Conservation (phyloP, 1,140 invertebrate species). For the Drosophila kikkawai region DNA sequence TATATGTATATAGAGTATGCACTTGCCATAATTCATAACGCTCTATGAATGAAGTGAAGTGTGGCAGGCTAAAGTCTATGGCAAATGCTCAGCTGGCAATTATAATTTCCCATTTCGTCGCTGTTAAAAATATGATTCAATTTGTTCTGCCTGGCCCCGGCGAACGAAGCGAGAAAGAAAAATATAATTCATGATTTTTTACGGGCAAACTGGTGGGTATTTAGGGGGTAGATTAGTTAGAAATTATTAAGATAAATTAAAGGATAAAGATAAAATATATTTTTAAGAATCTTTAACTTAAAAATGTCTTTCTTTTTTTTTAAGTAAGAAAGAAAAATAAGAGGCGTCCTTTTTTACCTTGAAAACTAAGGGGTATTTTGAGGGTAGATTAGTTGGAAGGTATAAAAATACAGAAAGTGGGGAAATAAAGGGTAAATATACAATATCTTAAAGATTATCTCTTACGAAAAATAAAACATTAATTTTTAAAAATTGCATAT, state of each 20-base stretch:
- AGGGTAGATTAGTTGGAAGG: too few species aligned
- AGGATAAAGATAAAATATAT: background rate
- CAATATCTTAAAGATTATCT: too few species aligned
- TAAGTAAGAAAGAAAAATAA: too few species aligned
- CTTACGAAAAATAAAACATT: too few species aligned
- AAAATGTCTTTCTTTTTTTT: background rate
- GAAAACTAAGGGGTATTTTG: too few species aligned
- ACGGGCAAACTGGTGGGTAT: background rate
- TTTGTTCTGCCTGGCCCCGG: conserved; percentile 61
- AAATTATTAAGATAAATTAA: background rate
- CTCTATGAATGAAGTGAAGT: conserved; percentile 72
- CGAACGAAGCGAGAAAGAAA: conserved; percentile 34
- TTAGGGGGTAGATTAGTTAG: background rate
- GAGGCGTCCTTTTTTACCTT: too few species aligned
- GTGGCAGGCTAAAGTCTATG: conserved; percentile 36
- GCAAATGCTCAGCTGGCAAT: conserved; percentile 75
- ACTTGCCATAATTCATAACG: conserved; percentile 57
- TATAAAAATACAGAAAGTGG: too few species aligned
- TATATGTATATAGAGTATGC: conserved; percentile 6
- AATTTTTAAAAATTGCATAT: too few species aligned
- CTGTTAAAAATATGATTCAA: conserved; percentile 81
- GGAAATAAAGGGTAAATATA: too few species aligned
- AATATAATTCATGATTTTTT: conserved; percentile 44
- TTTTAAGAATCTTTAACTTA: background rate
- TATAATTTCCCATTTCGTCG: conserved; percentile 77